Evolutionary conservation across 2,888 invertebrate species (phyloP), one percentile per base, ranked within the genome.

Genomic region (Cheilosia soror): DNA sequence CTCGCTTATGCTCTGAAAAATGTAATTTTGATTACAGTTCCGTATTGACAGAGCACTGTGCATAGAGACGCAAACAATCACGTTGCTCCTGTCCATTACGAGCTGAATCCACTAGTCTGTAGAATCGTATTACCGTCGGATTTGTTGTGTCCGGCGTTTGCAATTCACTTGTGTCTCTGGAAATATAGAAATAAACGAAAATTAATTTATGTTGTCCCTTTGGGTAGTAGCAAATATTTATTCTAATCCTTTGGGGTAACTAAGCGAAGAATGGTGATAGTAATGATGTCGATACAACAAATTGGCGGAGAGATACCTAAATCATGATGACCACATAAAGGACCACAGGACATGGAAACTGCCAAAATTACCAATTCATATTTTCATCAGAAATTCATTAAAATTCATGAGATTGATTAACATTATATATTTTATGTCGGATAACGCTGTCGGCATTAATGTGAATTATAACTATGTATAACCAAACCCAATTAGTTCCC

Each of bases 1-100:
- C 6, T 25, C 11, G 44, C n/a, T 49, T 0, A 0, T n/a, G 5
- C 11, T 11, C 5, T 42, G 33, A 7, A 7, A 7, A 33, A 33
- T 6, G 11, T 11, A 11, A 37, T 44, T 65, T 66, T 11, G 1
- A 69, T 69, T 81, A 69, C 87, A 92, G 93, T 89, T 95, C 95
- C n/a, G 95, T 96, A 89, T 95, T 95, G 69, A 95, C 93, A 69
- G 93, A 93, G 91, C 97, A 97, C 71, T 94, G 91, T 1, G 96
- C 94, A 91, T 96, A 96, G 1, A 95, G 90, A 84, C 93, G 90
- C 1, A 94, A 88, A 88, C 97, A 97, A 89, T 97, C 96, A 87
- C 95, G 95, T 88, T 95, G 95, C 88, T 97, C 96, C 90, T 97
- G 97, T 0, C 97, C 97, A 89, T 96, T 95, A 88, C 97, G 94